These are phyloP conservation scores for Lithophane leautieri DNA, from an alignment of 2,888 invertebrate species.

Conservation along the genomic window DNA sequence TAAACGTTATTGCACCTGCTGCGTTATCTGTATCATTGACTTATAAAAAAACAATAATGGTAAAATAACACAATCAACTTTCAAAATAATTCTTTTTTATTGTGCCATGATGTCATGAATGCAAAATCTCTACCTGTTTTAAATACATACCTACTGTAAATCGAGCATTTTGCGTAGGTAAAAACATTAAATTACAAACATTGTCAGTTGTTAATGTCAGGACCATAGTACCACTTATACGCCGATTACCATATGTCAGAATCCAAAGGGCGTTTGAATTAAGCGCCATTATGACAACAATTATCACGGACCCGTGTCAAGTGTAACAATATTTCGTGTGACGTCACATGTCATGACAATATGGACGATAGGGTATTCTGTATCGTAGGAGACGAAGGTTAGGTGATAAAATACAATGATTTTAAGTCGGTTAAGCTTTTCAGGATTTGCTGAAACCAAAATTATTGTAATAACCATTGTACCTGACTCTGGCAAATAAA, in stretches of 20 bases:
- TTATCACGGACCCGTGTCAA: conserved; percentile 53
- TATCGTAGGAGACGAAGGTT: conserved; percentile 24
- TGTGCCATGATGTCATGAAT: not conserved
- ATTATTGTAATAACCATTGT: not conserved
- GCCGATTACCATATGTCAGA: conserved; percentile 36
- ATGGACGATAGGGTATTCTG: conserved; percentile 20
- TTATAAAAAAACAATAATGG: not conserved
- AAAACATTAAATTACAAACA: too few relatives aligned
- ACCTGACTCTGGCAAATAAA: too few relatives aligned
- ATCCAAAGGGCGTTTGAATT: conserved; percentile 34
- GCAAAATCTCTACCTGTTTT: not conserved
- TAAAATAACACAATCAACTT: not conserved
- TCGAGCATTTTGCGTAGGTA: too few relatives aligned
- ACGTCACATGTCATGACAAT: conserved; percentile 27
- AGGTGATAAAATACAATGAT: not conserved
- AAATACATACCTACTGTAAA: too few relatives aligned
- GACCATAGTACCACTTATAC: conserved; percentile 11
- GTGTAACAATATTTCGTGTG: conserved; percentile 9
- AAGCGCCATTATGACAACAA: conserved; percentile 45
- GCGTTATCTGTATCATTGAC: not conserved
- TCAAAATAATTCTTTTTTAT: not conserved
- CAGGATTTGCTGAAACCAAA: not conserved
- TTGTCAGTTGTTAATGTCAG: not conserved
- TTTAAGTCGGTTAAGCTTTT: not conserved
- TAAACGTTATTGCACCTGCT: not conserved